phyloP scores from a whole-genome alignment of 2,888 invertebrate genomes.

The Cacoxenus indagator region DNA sequence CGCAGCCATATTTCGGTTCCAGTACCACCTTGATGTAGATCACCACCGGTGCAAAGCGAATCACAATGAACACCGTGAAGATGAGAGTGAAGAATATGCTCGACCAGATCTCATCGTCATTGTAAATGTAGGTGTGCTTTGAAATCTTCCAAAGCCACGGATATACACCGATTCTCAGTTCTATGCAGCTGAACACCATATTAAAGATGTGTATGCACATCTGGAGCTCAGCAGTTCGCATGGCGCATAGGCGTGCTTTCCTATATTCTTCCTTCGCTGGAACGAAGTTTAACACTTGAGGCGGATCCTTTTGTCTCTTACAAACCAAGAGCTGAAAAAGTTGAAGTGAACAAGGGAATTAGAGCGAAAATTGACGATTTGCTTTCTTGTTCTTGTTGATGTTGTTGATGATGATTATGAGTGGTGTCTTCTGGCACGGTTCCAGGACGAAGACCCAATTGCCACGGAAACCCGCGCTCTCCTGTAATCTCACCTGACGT shows the following conservation, averaged over 20 bases:
- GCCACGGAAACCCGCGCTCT: too few relatives aligned
- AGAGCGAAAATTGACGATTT: not conserved
- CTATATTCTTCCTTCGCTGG: not conserved
- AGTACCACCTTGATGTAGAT: constrained; percentile 40
- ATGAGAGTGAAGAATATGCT: constrained; percentile 40
- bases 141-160: constrained; percentile 33
- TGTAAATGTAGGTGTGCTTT: constrained; percentile 28
- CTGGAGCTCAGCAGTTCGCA: constrained; percentile 24
- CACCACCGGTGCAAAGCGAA: constrained; percentile 38
- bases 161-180: constrained; percentile 36
- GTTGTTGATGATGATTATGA: too few relatives aligned
- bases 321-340: not conserved
- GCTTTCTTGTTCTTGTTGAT: too few relatives aligned
- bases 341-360: not conserved
- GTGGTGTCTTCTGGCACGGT: too few relatives aligned
- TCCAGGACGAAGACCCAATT: too few relatives aligned
- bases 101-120: constrained; percentile 39
- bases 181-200: constrained; percentile 38
- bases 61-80: constrained; percentile 37
- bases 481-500: not conserved
- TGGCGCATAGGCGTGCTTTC: constrained; percentile 29
- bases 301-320: not conserved
- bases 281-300: not conserved
- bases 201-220: constrained; percentile 33
- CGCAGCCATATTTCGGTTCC: constrained; percentile 29